A percentile compares a stretch with the other conserved stretches of the same genome.
Conservation (phyloP, 2,888 invertebrate species). For the Andricus quercusramuli region DNA sequence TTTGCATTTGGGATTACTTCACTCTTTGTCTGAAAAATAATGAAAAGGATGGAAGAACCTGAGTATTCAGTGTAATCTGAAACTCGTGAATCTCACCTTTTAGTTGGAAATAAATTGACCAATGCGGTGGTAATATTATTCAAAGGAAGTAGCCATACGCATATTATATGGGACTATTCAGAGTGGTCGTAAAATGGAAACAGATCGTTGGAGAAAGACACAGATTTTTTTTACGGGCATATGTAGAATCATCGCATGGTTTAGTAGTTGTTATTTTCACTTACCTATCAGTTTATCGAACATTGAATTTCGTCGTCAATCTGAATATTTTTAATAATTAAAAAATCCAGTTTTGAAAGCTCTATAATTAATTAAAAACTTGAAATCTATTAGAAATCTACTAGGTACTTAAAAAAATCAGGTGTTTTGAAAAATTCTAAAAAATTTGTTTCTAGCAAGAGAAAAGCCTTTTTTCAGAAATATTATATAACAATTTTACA, state of each 20-base stretch:
- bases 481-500: too few relatives aligned
- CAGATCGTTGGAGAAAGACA: slow-evolving; percentile 28
- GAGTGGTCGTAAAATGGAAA: slow-evolving; percentile 19
- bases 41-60: not conserved
- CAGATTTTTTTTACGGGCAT: not conserved
- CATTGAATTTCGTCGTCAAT: not conserved
- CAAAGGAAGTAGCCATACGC: slow-evolving; percentile 25
- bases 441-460: too few relatives aligned
- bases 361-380: not conserved
- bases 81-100: slow-evolving; percentile 22
- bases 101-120: slow-evolving; percentile 13
- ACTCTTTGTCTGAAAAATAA: not conserved
- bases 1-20: too few relatives aligned
- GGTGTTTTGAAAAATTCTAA: too few relatives aligned
- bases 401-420: too few relatives aligned
- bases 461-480: too few relatives aligned
- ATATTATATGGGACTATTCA: slow-evolving; percentile 24
- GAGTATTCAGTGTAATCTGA: slow-evolving; percentile 18
- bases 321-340: too few relatives aligned
- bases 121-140: slow-evolving; percentile 21
- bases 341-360: too few relatives aligned
- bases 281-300: not conserved
- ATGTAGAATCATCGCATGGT: not conserved
- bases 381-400: not conserved
- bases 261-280: slow-evolving; percentile 7